phyloP scores from a whole-genome alignment of 2,888 invertebrate species.

The Drosophila leonis region DNA sequence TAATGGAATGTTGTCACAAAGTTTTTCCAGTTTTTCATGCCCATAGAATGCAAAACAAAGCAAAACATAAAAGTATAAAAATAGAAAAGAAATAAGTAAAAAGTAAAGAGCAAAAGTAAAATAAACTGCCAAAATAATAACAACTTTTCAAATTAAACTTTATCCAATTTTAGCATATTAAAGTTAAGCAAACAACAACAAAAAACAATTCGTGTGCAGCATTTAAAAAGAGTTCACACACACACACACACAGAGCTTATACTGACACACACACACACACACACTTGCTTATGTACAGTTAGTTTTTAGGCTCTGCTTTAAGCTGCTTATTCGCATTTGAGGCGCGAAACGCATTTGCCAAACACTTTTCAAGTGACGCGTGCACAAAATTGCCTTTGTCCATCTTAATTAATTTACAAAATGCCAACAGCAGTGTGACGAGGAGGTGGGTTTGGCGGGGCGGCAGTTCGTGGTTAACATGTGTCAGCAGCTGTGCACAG shows the following conservation, averaged over 20 bases:
- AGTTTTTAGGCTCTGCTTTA: constrained; percentile 18
- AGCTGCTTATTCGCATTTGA: constrained; percentile 29
- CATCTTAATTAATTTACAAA: constrained; percentile 74
- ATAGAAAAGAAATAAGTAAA: constrained; percentile 17
- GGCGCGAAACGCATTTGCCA: constrained; percentile 30
- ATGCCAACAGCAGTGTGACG: constrained; percentile 35
- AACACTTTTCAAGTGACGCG: constrained; percentile 44
- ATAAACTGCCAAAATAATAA: constrained; percentile 64
- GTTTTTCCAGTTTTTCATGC: constrained; percentile 61
- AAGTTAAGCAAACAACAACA: constrained; percentile 60
- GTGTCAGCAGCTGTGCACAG: constrained; percentile 33
- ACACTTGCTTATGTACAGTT: constrained; percentile 14
- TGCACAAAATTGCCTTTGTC: constrained; percentile 73
- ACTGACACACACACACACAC: not conserved
- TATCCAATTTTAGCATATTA: constrained; percentile 74
- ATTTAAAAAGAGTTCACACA: constrained; percentile 28
- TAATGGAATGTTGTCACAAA: constrained; percentile 81
- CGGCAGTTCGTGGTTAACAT: constrained; percentile 22
- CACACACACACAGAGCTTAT: constrained; percentile 1
- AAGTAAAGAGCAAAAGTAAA: constrained; percentile 38
- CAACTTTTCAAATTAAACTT: constrained; percentile 82
- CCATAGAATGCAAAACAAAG: constrained; percentile 23
- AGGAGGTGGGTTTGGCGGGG: accelerated
- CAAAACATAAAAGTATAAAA: constrained; percentile 23
- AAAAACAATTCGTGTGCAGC: constrained; percentile 51